phyloP scores from a whole-genome alignment of 1,140 invertebrate genomes.

The Triops cancriformis region DNA sequence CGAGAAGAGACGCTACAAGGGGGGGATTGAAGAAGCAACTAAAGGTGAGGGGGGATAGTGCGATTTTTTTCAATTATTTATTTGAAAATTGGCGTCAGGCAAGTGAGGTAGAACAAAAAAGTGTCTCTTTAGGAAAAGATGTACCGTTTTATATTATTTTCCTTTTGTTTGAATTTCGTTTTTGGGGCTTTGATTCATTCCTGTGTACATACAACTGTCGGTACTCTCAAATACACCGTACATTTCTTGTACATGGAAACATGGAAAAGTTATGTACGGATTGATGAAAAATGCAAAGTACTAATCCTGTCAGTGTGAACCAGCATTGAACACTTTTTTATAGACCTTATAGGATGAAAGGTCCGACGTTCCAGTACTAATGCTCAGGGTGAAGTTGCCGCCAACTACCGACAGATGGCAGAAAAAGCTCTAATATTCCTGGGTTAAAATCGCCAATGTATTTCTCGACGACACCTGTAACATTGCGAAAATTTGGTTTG shows the following conservation, averaged over 20 bases:
- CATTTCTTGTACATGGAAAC: constrained; percentile 10
- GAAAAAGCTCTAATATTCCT: too few relatives aligned
- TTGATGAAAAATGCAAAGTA: neutral
- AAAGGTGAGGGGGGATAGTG: neutral
- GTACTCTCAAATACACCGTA: constrained; percentile 13
- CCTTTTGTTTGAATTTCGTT: neutral
- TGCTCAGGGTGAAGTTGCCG: too few relatives aligned
- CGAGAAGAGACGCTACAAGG: neutral
- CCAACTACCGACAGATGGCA: too few relatives aligned
- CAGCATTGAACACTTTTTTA: too few relatives aligned
- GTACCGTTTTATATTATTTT: constrained; percentile 10
- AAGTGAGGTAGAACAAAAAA: constrained; percentile 8
- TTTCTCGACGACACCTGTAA: too few relatives aligned
- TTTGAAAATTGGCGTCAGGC: neutral
- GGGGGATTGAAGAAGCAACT: neutral
- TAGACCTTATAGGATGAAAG: too few relatives aligned
- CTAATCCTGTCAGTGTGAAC: neutral
- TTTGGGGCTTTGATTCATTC: neutral
- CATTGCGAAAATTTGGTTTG: too few relatives aligned
- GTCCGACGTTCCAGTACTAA: too few relatives aligned
- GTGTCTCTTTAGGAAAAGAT: constrained; percentile 7
- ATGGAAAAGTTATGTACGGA: constrained; percentile 6
- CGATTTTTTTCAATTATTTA: constrained; percentile 8
- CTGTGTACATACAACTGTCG: constrained; percentile 13
- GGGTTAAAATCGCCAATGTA: too few relatives aligned